These are phyloP conservation scores for Penaeus japonicus DNA, from an alignment of 1,140 invertebrate species.

Conservation along the genomic window DNA sequence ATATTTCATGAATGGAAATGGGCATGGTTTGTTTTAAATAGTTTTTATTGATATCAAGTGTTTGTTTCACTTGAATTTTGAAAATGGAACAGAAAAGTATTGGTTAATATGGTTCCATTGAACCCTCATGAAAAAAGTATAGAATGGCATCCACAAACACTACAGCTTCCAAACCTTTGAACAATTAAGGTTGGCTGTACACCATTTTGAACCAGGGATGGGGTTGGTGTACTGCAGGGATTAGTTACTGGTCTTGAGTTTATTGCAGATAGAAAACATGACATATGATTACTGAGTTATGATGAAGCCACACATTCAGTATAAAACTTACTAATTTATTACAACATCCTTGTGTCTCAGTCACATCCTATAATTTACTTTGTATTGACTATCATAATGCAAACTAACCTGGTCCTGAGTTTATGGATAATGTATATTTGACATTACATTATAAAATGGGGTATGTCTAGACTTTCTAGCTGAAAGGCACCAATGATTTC, in stretches of 20 bases:
- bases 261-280: conserved; percentile 7
- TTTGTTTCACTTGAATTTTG: conserved; percentile 19
- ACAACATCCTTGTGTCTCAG: background rate
- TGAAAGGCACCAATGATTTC: conserved; percentile 1
- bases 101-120: conserved; percentile 29
- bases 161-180: conserved; percentile 15
- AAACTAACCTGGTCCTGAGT: background rate
- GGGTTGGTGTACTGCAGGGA: conserved; percentile 20
- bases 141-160: conserved; percentile 24
- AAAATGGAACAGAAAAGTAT: conserved; percentile 25
- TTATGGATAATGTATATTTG: background rate
- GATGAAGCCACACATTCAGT: background rate
- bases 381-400: conserved; percentile 20
- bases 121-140: conserved; percentile 19
- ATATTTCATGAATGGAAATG: conserved; percentile 17
- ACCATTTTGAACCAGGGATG: conserved; percentile 34
- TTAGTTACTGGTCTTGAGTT: background rate
- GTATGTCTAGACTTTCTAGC: conserved; percentile 18
- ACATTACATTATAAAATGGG: conserved; percentile 38
- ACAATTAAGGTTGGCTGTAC: conserved; percentile 9
- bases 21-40: conserved; percentile 15
- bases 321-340: background rate
- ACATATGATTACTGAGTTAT: conserved; percentile 1
- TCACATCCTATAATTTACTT: conserved; percentile 26
- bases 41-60: conserved; percentile 13